These are phyloP conservation scores for Uloborus plumipes DNA, from an alignment of 2,888 invertebrate species.

Conservation along the genomic window DNA sequence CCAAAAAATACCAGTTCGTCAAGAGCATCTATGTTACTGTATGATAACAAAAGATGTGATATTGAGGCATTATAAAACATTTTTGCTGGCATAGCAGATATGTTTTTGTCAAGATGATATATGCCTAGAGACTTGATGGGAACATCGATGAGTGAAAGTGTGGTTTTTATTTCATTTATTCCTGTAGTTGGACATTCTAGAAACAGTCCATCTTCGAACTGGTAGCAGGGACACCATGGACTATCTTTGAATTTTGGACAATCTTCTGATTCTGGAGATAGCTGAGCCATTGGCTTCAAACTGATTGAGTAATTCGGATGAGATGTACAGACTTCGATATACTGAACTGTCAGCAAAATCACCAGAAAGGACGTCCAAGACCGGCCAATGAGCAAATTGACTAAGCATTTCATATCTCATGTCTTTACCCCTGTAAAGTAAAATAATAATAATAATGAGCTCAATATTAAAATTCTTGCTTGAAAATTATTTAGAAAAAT, in stretches of 20 bases:
- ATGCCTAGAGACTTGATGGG: constrained; percentile 86
- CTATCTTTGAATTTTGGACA: constrained; percentile 62
- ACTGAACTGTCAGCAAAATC: constrained; percentile 5
- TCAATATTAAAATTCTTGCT: too few relatives aligned
- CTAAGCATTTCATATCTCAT: constrained; percentile 65
- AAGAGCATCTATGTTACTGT: constrained; percentile 79
- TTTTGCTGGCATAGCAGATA: constrained; percentile 81
- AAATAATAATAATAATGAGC: not conserved
- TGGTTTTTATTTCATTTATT: constrained; percentile 80
- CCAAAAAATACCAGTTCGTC: constrained; percentile 69
- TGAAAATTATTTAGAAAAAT: too few relatives aligned
- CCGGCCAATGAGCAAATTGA: constrained; percentile 56
- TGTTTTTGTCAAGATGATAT: constrained; percentile 87
- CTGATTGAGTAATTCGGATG: constrained; percentile 13
- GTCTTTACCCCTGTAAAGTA: constrained; percentile 50
- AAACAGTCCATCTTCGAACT: constrained; percentile 90
- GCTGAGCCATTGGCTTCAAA: constrained; percentile 32
- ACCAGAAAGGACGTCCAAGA: constrained; percentile 20
- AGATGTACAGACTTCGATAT: not conserved
- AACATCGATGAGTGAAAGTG: constrained; percentile 75
- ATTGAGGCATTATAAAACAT: constrained; percentile 77
- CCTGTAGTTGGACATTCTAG: constrained; percentile 90
- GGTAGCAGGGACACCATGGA: constrained; percentile 85
- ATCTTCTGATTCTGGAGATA: constrained; percentile 54
- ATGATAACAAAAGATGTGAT: constrained; percentile 74